phyloP scores from a whole-genome alignment of 2,797 vertebrate genomes.

The Phylloscopus collybita region DNA sequence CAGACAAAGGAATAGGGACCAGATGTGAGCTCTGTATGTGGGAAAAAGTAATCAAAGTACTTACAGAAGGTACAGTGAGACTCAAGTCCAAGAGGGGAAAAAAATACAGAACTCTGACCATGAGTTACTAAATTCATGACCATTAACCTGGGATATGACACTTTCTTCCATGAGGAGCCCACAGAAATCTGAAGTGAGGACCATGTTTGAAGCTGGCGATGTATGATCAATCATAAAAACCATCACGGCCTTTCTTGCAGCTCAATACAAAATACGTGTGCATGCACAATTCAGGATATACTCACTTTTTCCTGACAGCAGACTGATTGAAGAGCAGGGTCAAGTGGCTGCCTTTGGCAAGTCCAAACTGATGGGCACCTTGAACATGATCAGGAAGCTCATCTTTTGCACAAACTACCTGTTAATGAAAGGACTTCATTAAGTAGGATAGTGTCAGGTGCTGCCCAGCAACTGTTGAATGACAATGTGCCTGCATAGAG shows the following conservation, averaged over 20 bases:
- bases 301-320: conserved; percentile 86
- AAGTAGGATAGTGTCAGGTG: background rate
- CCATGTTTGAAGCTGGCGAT: background rate
- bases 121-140: background rate
- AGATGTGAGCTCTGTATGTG: background rate
- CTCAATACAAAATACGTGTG: background rate
- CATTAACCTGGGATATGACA: background rate
- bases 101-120: background rate
- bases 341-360: conserved; percentile 87
- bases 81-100: background rate
- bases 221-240: background rate
- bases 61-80: background rate
- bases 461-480: background rate
- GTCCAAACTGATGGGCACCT: conserved; percentile 86
- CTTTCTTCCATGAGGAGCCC: background rate
- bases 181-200: background rate
- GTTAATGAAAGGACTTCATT: conserved; percentile 20
- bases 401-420: conserved; percentile 79
- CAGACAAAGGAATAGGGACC: background rate
- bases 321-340: conserved; percentile 84
- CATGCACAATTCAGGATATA: background rate
- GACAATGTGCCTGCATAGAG: background rate
- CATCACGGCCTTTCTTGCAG: background rate
- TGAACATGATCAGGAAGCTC: conserved; percentile 67
- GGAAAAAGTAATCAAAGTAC: background rate